Evolutionary conservation across 2,113 vertebrate species (phyloP), one percentile per base, ranked within the genome.

Genomic region (Syrrhaptes paradoxus): DNA sequence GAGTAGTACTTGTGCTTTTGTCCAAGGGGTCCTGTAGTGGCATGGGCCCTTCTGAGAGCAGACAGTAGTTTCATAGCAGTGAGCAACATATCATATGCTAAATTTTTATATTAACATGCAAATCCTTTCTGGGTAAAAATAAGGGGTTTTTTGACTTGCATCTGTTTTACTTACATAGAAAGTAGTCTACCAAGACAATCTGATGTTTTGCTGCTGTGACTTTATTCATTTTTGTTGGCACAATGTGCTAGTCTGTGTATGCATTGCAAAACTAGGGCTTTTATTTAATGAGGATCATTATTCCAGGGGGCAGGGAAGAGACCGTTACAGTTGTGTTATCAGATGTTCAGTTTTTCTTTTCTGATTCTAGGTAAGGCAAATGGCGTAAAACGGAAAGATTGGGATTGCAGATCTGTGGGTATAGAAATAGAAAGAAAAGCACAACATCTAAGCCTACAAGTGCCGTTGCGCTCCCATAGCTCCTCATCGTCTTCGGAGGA

Each of bases 401-500:
- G 98, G 92, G 99, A 99, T 58, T 98, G 97, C 24, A 98, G 98
- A 73, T 97, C 99, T 21, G 87, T 98, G 15, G 98, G 98, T 54
- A 92, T 98, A 43, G 98, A 99, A 87, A 97, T 97, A 22, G 99
- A 99, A 93, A 98, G 98, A 75, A 99, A 98, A 74, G 95, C 97
- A 20, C 99, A 99, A 34, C 99, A 98, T 76, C 97, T 99, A 41
- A 99, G 99, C 89, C 98, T 99, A 14, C 99, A 99, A 91, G 99
- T 99, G 20, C 99, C 99, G 0, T 94, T 98, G 26, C 98, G 98
- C 49, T 99, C 99, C 71, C 99, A 99, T 63, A 99, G 99, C 94
- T 99, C 99, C 2, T 99, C 98, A 4, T 99, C 99, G 0, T 99
- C 99, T 43, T 99, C 99, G 0, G 99, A 99, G 78, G 99, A 99